phyloP scores from a whole-genome alignment of 2,797 vertebrate genomes.

The Australoheros facetus region DNA sequence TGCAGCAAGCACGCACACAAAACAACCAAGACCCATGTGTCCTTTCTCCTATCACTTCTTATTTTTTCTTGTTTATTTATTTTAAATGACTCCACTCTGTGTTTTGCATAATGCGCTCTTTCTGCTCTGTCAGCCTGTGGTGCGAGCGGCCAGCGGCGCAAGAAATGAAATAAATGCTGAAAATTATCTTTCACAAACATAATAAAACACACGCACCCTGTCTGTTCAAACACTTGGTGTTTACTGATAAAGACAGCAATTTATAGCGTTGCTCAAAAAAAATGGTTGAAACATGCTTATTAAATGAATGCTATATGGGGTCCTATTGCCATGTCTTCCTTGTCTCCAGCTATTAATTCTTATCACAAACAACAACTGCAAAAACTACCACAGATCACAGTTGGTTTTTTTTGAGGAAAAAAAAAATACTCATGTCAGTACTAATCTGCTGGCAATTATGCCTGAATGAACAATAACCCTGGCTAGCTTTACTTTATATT shows the following conservation, averaged over 20 bases:
- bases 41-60: slow-evolving; percentile 25
- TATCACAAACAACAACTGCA: slow-evolving; percentile 33
- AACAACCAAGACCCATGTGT: slow-evolving; percentile 20
- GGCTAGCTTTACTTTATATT: neutral
- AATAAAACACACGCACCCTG: slow-evolving; percentile 9
- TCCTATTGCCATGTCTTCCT: neutral
- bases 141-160: slow-evolving; percentile 29
- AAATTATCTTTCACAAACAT: slow-evolving; percentile 46
- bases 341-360: slow-evolving; percentile 25
- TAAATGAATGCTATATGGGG: slow-evolving; percentile 12
- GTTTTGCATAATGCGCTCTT: slow-evolving; percentile 59
- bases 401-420: neutral
- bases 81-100: slow-evolving; percentile 29
- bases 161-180: slow-evolving; percentile 35
- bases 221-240: slow-evolving; percentile 27
- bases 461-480: neutral
- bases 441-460: neutral
- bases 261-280: slow-evolving; percentile 17
- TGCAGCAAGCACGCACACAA: neutral
- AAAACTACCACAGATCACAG: neutral
- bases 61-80: slow-evolving; percentile 4
- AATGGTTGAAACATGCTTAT: slow-evolving; percentile 18
- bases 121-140: slow-evolving; percentile 41
- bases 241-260: slow-evolving; percentile 53
- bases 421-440: neutral